Evolutionary conservation across 2,797 vertebrate genomes (phyloP).

Genomic region (Sebastes minor): DNA sequence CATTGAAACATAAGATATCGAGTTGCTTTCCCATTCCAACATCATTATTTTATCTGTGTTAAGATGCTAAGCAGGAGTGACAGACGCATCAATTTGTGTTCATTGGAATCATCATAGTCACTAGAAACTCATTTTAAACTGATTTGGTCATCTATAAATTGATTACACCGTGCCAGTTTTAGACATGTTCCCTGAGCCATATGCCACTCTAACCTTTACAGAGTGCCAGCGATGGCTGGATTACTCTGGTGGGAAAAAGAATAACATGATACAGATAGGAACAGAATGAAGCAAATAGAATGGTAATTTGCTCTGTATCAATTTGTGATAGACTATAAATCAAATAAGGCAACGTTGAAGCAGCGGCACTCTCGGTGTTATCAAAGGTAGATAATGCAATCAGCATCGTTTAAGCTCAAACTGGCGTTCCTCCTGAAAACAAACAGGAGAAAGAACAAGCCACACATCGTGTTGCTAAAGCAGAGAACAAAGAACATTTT

Average conservation of each 20-base stretch:
- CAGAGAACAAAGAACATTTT: not conserved
- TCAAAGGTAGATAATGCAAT: conserved; percentile 1
- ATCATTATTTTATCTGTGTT: conserved; percentile 31
- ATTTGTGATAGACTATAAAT: conserved; percentile 32
- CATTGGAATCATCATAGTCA: conserved; percentile 50
- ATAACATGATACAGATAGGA: conserved; percentile 39
- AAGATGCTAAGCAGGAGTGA: conserved; percentile 52
- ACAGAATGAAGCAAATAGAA: conserved; percentile 31
- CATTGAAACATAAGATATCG: conserved; percentile 4
- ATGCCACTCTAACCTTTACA: conserved; percentile 50
- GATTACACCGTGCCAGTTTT: conserved; percentile 51
- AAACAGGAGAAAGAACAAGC: not conserved
- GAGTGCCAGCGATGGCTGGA: conserved; percentile 24
- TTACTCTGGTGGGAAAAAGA: conserved; percentile 15
- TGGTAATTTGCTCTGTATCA: conserved; percentile 20
- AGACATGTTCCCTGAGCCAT: conserved; percentile 24
- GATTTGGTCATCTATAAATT: conserved; percentile 54
- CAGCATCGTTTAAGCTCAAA: conserved; percentile 10
- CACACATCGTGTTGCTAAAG: not conserved
- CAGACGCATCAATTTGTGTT: conserved; percentile 56
- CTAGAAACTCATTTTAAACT: conserved; percentile 52
- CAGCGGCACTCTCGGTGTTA: not conserved
- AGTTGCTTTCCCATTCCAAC: conserved; percentile 10
- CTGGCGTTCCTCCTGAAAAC: not conserved
- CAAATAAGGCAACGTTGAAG: not conserved